Conservation (phyloP, 1,140 invertebrate species). For the Papilio helenus region DNA sequence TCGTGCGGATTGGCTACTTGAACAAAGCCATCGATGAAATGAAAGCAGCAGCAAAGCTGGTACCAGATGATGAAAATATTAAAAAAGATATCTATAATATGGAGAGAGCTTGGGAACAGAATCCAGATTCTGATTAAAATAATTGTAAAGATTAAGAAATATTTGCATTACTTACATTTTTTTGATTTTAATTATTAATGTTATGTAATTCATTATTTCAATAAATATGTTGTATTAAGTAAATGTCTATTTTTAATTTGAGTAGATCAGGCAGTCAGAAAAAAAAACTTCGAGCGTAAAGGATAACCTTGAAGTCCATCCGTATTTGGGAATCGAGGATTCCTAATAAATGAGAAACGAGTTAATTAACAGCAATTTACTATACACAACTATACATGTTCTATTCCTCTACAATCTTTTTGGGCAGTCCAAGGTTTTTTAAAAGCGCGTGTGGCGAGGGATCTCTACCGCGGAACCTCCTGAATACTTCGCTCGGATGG, state of each 20-base stretch:
- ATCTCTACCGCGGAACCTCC: conserved; percentile 95
- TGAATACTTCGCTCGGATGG: conserved; percentile 92
- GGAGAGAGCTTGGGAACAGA: conserved; percentile 82
- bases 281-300: neutral
- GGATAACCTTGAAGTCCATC: neutral
- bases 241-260: neutral
- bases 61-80: conserved; percentile 76
- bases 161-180: neutral
- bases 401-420: conserved; percentile 64
- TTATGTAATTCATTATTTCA: neutral
- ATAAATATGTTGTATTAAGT: neutral
- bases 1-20: conserved; percentile 87
- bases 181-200: conserved; percentile 39
- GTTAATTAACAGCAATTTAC: conserved; percentile 54
- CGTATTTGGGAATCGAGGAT: neutral
- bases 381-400: conserved; percentile 50
- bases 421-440: conserved; percentile 84
- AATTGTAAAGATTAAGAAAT: conserved; percentile 9
- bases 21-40: conserved; percentile 90
- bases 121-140: conserved; percentile 75
- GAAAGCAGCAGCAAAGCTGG: conserved; percentile 87
- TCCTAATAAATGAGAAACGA: conserved; percentile 42
- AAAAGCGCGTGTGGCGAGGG: conserved; percentile 93
- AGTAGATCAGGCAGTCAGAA: neutral
- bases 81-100: conserved; percentile 79